These are phyloP conservation scores for Hippoglossus hippoglossus DNA, from an alignment of 2,797 vertebrate species.

Conservation along the genomic window DNA sequence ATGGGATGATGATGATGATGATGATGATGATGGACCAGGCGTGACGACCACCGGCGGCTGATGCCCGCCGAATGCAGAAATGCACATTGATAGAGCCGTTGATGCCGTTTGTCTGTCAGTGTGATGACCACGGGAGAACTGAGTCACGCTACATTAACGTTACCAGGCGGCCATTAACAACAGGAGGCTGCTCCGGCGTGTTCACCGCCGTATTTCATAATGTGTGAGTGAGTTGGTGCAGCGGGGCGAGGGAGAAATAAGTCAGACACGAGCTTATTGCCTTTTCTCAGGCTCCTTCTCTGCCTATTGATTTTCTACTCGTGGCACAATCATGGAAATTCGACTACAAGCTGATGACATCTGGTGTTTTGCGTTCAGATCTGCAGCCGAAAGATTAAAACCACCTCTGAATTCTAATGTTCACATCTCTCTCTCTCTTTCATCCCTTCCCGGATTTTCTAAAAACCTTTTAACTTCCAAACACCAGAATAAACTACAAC, in stretches of 20 bases:
- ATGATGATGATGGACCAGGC: neutral
- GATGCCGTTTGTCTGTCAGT: constrained; percentile 5
- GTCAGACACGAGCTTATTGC: constrained; percentile 8
- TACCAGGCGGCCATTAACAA: constrained; percentile 39
- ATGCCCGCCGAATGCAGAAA: neutral
- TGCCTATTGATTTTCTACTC: no score
- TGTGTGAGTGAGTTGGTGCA: constrained; percentile 24
- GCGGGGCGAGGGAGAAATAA: neutral
- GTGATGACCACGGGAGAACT: constrained; percentile 28
- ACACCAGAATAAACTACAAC: no score
- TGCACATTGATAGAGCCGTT: constrained; percentile 20
- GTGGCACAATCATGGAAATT: constrained; percentile 37
- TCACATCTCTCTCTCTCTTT: no score
- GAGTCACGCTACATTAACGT: constrained; percentile 48
- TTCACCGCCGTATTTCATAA: constrained; percentile 1
- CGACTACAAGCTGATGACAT: constrained; percentile 15
- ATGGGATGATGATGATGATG: no score
- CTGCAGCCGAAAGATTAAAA: no score
- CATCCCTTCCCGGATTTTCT: no score
- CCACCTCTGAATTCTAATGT: no score
- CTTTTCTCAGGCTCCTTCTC: constrained; percentile 3
- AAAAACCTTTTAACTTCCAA: no score
- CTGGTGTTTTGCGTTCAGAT: no score
- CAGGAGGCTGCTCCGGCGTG: constrained; percentile 8
- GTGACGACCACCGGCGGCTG: neutral